These are phyloP conservation scores for Sapayoa aenigma DNA, from an alignment of 2,113 vertebrate genomes.

Conservation along the genomic window DNA sequence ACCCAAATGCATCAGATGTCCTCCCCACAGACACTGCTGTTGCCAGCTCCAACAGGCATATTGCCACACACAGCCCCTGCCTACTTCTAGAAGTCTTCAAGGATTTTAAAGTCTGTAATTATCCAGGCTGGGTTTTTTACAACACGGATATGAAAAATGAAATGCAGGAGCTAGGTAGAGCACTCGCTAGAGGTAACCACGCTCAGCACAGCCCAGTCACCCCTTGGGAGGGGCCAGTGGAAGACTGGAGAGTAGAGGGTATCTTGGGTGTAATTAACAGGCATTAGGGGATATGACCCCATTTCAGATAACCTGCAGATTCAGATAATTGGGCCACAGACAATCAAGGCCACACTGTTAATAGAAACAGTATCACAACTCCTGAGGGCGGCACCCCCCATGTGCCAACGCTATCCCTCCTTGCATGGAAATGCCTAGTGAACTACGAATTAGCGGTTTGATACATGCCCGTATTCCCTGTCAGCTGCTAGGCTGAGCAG, in stretches of 20 bases:
- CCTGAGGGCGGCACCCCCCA: neutral
- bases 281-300: neutral
- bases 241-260: slow-evolving; percentile 5
- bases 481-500: neutral
- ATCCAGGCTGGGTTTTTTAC: neutral
- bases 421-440: neutral
- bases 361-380: neutral
- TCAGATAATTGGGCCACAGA: slow-evolving; percentile 41
- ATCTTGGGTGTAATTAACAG: slow-evolving; percentile 44
- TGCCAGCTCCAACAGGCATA: neutral
- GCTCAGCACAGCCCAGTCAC: accelerated
- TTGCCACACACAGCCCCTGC: neutral
- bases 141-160: neutral
- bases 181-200: neutral
- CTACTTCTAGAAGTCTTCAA: neutral
- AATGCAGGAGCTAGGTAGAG: neutral
- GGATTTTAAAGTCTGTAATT: neutral
- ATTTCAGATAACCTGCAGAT: slow-evolving; percentile 40
- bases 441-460: neutral
- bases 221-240: neutral
- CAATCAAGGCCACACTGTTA: neutral
- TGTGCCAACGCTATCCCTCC: accelerated
- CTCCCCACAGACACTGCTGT: neutral
- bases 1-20: neutral
- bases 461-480: neutral